Evolutionary conservation across 2,797 vertebrate species (phyloP), one percentile per base, ranked within the genome.

Genomic region (Esox lucius): DNA sequence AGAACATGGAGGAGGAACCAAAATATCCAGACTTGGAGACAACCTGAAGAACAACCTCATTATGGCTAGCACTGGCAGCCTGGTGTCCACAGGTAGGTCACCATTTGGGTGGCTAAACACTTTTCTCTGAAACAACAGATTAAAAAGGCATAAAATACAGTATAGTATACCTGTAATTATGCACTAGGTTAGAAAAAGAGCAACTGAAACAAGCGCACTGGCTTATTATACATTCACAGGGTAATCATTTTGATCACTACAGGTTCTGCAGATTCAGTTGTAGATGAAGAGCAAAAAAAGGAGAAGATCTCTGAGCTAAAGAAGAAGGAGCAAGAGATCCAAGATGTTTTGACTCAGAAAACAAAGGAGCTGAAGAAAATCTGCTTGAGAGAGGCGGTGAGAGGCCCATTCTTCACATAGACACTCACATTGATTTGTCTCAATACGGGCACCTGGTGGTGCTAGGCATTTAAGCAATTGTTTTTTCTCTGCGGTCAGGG

Each of bases 311-410:
- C 92, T 1, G 96, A 97, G 79, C 93, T 99, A 69, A 96, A 95
- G 81, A 96, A 93, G 81, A 99, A 97, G 79, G 97, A 98, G 80
- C 95, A 95, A 74, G 92, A 96, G 68, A 93, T 99, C 74, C 96
- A 98, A 81, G 96, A 97, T 68, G 94, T 96, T 7, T 92, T 99
- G 75, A 85, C 94, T 69, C 93, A 96, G 87, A 98, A 98, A 78
- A 96, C 97, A 7, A 95, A 97, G 61, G 98, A 99, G 75, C 94
- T 99, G 78, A 98, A 97, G 90, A 96, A 96, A 80, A 97, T 99
- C 78, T 99, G 98, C 76, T 76, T 98, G 83, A 93, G 97, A 26
- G 98, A 99, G 80, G 97, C 98, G 74, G 98, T 99, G 88, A 48
- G 24, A 68, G 24, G n/a, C 12, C 5, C 13, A 22, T 22, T 31